Evolutionary conservation across 2,888 invertebrate genomes (phyloP), one percentile per base, ranked within the genome.

Genomic region (Drosophila atripex): DNA sequence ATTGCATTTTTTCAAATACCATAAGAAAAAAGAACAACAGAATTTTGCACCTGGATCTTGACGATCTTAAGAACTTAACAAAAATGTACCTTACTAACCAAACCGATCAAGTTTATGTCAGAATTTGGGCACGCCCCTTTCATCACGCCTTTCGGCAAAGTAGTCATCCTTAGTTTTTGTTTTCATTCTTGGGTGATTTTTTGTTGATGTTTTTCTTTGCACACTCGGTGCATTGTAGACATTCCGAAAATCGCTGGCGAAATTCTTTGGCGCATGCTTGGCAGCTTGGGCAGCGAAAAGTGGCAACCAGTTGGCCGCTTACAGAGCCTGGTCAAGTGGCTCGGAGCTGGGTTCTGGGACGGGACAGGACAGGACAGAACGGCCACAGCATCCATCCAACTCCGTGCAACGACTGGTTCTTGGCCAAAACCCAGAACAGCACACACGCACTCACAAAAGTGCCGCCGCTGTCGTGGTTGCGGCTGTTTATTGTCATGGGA

Each of bases 181-280:
- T 47, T 65, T 51, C 35, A 41, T 55, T 60, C 41, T 54, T 72
- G 52, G 28, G 45, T 28, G 30, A 35, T 71, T 69, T 68, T 52
- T 71, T 71, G 52, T 60, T 51, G 74, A 63, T 64, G 49, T 61
- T 75, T 86, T 77, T 60, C 71, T 59, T 76, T 73, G 86, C 76
- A 68, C 88, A 82, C 86, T 88, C 78, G 79, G 83, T 71, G 71
- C 83, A 80, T 78, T 87, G 83, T 68, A 83, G 79, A 88, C 86
- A 82, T 82, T 88, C 88, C 82, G 57, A 88, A 88, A 86, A 82
- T 88, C 60, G 86, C 38, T 88, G 82, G 75, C 49, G 71, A 86
- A 88, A 83, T 83, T 88, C 80, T 75, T 86, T 83, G 80, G 80
- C 88, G 88, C 88, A 83, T 88, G 87, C 88, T 84, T 83, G 76